Evolutionary conservation across 64 coral and sea anemone species (phyloP).

Genomic region (Exaiptasia diaphana): DNA sequence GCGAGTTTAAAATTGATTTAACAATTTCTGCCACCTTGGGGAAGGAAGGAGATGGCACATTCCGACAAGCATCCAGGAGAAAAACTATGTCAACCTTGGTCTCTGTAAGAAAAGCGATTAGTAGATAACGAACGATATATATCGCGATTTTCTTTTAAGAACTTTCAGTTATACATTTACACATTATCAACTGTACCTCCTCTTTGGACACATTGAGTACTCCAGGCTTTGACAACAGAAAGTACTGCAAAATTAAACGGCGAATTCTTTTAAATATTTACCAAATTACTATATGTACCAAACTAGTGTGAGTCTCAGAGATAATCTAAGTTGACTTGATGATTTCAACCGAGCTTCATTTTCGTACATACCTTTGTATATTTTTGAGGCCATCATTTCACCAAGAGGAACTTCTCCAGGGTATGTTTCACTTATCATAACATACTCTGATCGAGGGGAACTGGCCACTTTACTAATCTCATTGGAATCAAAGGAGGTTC

Average conservation of each 20-base stretch:
- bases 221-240: background rate
- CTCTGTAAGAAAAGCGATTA: background rate
- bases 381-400: conserved; percentile 51
- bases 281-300: too few relatives aligned
- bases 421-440: conserved; percentile 24
- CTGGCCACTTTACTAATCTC: conserved; percentile 8
- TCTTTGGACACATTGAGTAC: background rate
- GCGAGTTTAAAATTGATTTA: background rate
- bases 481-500: conserved; percentile 4
- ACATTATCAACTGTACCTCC: too few relatives aligned
- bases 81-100: conserved; percentile 27
- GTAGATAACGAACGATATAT: too few relatives aligned
- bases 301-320: too few relatives aligned
- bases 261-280: too few relatives aligned
- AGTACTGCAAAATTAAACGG: background rate
- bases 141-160: too few relatives aligned
- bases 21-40: background rate
- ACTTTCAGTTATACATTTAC: too few relatives aligned
- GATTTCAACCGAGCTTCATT: too few relatives aligned
- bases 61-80: conserved; percentile 7
- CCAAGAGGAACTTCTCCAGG: conserved; percentile 15
- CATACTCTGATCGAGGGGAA: conserved; percentile 36
- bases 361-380: conserved; percentile 67
- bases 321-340: too few relatives aligned
- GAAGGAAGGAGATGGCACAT: background rate